Evolutionary conservation across 2,888 invertebrate genomes (phyloP).

Genomic region (Xylota segnis): DNA sequence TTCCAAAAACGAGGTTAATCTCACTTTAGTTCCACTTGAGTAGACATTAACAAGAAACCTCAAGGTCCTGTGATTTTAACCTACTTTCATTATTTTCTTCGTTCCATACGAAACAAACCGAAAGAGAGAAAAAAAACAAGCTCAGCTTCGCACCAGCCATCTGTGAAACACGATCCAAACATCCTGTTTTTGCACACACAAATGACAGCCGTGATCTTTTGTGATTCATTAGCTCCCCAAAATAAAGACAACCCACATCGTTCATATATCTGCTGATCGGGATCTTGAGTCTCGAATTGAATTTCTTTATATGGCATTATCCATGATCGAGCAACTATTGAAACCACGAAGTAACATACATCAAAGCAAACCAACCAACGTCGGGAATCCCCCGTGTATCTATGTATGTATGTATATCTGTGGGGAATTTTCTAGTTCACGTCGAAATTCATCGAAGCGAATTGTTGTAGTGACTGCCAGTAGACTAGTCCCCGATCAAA

Average conservation of each 20-base stretch:
- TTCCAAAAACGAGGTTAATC: conserved; percentile 71
- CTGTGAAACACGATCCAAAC: conserved; percentile 72
- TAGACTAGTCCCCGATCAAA: conserved; percentile 45
- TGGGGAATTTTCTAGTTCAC: conserved; percentile 24
- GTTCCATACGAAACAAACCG: conserved; percentile 47
- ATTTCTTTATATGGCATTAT: conserved; percentile 21
- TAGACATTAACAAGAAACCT: conserved; percentile 67
- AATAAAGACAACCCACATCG: conserved; percentile 9
- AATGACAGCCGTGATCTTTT: conserved; percentile 67
- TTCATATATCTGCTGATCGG: conserved; percentile 15
- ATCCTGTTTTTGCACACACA: conserved; percentile 65
- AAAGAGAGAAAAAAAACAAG: conserved; percentile 30
- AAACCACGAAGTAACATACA: conserved; percentile 7
- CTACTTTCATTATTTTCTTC: conserved; percentile 70
- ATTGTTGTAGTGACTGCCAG: conserved; percentile 19
- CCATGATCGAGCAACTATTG: background rate
- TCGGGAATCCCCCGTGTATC: conserved; percentile 57
- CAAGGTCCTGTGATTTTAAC: conserved; percentile 76
- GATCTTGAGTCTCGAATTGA: background rate
- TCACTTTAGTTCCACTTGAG: conserved; percentile 61
- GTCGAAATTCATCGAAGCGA: conserved; percentile 18
- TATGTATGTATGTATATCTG: no score
- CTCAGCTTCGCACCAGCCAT: conserved; percentile 58
- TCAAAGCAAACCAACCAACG: background rate
- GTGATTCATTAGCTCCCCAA: conserved; percentile 52